A percentile compares a stretch with the other conserved stretches of the same genome.
phyloP scores from a whole-genome alignment of 2,888 invertebrate genomes.

The Mimas tiliae region DNA sequence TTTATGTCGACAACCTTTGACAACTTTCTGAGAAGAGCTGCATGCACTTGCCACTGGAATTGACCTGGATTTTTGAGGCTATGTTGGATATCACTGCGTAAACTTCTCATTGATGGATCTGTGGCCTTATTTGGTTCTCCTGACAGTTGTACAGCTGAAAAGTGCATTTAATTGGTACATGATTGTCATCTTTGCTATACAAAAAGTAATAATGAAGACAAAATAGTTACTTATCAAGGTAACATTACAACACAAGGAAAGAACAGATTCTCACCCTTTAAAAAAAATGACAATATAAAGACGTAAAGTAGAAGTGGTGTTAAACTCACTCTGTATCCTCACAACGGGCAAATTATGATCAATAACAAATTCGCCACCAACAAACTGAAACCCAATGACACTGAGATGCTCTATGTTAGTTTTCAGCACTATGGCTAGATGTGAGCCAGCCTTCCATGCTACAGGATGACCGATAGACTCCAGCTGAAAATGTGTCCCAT shows the following conservation, averaged over 20 bases:
- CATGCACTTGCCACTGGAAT: constrained; percentile 76
- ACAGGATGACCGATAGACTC: constrained; percentile 91
- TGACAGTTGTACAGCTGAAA: constrained; percentile 73
- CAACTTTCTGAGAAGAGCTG: constrained; percentile 71
- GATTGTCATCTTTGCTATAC: background rate
- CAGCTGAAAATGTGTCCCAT: constrained; percentile 78
- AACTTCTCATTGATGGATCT: constrained; percentile 76
- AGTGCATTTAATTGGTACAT: background rate
- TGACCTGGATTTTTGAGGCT: constrained; percentile 58
- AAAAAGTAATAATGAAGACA: background rate
- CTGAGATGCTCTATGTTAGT: constrained; percentile 91
- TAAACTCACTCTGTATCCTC: constrained; percentile 90
- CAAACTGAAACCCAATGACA: constrained; percentile 88
- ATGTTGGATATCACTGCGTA: constrained; percentile 71
- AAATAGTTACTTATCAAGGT: background rate
- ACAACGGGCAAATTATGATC: constrained; percentile 91
- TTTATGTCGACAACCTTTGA: constrained; percentile 79
- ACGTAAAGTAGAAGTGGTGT: background rate
- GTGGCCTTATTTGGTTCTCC: constrained; percentile 78
- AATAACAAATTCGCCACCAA: constrained; percentile 89
- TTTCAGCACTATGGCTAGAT: constrained; percentile 90
- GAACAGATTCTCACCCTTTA: background rate
- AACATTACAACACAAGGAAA: background rate
- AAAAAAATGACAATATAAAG: background rate
- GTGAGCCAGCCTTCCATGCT: constrained; percentile 91